Base-by-base conservation (phyloP, 1,140 invertebrate species). In the Phortica variegata region DNA sequence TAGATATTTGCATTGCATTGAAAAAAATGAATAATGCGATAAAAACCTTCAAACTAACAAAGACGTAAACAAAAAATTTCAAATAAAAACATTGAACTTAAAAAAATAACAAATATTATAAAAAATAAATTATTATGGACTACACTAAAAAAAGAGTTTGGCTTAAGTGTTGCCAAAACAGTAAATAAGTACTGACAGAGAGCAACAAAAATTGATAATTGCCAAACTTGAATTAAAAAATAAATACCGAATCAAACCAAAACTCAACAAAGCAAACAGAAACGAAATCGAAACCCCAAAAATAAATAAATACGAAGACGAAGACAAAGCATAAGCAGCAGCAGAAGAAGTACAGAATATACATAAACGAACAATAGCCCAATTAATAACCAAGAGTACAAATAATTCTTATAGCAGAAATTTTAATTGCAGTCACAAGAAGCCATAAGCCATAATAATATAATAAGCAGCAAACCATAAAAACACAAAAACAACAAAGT, bases 341-440 rank as follows among this genome's bases (percentile, higher is more conserved):
- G 13, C 4, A 36, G 12, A 36, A 13, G n/a, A 36, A 37, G 7
- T 46, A 33, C 29, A 40, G n/a, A 43, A 34, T 5, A 12, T 38
- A 38, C 36, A 38, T 38, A 38, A 60, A 68, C 46, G 60, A 47
- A 73, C 70, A 74, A 74, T 74, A 74, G 70, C 71, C 71, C 71
- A 73, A 74, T 73, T 73, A 69, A 72, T 62, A 73, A 74, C 71
- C 70, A 73, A 74, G 61, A 74, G 71, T 74, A 74, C 71, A 74
- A 74, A 74, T 74, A 74, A 71, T 71, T 74, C 73, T 63, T 68
- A 68, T 68, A 68, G 63, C 65, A 69, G 65, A 68, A 68, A 68
- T 68, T 69, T 68, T 63, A 68, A 68, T 60, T 68, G 63, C 63
- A 68, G 65, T 68, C 58, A 63, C 63, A 69, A 69, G 55, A 58